A percentile compares a stretch with the other conserved stretches of the same genome.
Evolutionary conservation across 2,888 invertebrate genomes (phyloP).

Genomic region (Anthrax anthrax): DNA sequence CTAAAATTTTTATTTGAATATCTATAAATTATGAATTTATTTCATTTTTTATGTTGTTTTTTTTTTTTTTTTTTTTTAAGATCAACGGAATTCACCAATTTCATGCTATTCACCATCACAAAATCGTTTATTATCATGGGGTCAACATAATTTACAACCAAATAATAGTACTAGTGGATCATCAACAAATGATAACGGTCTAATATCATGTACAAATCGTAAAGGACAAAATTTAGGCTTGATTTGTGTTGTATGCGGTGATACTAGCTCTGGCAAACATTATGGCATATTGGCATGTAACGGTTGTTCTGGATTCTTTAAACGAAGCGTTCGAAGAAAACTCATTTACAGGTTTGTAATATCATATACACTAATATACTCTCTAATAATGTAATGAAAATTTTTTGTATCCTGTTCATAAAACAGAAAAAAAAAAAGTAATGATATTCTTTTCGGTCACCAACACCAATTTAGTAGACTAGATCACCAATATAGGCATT

Average conservation of each 20-base stretch:
- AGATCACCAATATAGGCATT: too few relatives aligned
- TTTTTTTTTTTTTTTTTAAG: conserved; percentile 16
- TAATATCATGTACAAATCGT: conserved; percentile 18
- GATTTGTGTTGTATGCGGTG: conserved; percentile 92
- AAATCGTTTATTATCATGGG: conserved; percentile 30
- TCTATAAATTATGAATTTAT: neutral
- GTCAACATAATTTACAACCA: conserved; percentile 20
- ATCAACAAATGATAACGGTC: neutral
- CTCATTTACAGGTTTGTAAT: conserved; percentile 86
- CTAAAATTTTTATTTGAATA: neutral
- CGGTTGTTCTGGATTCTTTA: conserved; percentile 98
- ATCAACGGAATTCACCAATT: conserved; percentile 26
- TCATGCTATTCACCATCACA: conserved; percentile 28
- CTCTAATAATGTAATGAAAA: too few relatives aligned
- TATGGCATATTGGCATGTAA: conserved; percentile 98
- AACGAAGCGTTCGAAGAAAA: conserved; percentile 87
- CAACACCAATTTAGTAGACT: too few relatives aligned
- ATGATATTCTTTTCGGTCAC: too few relatives aligned
- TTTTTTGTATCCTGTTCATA: too few relatives aligned
- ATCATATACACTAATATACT: too few relatives aligned
- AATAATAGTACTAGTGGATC: neutral
- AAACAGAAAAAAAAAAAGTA: too few relatives aligned
- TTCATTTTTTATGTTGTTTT: neutral
- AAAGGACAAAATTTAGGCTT: conserved; percentile 56
- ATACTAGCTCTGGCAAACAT: conserved; percentile 93